phyloP scores from a whole-genome alignment of 1,140 invertebrate species.

The Dendroctonus ponderosae region DNA sequence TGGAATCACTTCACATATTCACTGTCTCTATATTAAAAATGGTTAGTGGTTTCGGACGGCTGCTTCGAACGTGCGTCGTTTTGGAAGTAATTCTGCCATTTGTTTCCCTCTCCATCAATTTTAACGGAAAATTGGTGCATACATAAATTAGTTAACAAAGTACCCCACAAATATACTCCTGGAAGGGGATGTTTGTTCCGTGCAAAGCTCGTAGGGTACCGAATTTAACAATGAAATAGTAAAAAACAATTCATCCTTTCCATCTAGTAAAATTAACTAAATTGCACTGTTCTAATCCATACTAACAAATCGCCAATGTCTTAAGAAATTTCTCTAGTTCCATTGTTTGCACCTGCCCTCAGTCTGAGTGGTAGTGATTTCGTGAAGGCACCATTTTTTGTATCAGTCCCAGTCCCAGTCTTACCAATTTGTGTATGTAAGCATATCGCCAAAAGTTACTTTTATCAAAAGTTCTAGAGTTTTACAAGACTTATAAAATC shows the following conservation, averaged over 20 bases:
- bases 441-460: slow-evolving; percentile 47
- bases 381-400: slow-evolving; percentile 50
- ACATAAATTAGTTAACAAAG: neutral
- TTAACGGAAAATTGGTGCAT: slow-evolving; percentile 29
- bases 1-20: slow-evolving; percentile 42
- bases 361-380: slow-evolving; percentile 46
- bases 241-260: slow-evolving; percentile 10
- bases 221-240: neutral
- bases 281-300: slow-evolving; percentile 41
- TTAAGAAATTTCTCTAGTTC: slow-evolving; percentile 15
- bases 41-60: slow-evolving; percentile 39
- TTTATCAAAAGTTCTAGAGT: slow-evolving; percentile 44
- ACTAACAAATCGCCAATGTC: slow-evolving; percentile 31
- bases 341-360: slow-evolving; percentile 47
- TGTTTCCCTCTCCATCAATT: slow-evolving; percentile 13
- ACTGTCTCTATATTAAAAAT: slow-evolving; percentile 33
- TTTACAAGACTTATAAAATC: slow-evolving; percentile 46
- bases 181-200: neutral
- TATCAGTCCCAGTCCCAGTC: slow-evolving; percentile 50
- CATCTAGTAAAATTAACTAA: slow-evolving; percentile 38
- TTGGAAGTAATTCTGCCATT: slow-evolving; percentile 41
- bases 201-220: too few relatives aligned
- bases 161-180: too few relatives aligned
- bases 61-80: slow-evolving; percentile 30
- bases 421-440: slow-evolving; percentile 50